Percentiles rank a stretch among this genome's conserved stretches.
These are phyloP conservation scores for Phoxinus dragarum DNA, from an alignment of 2,797 vertebrate species.

Conservation along the genomic window DNA sequence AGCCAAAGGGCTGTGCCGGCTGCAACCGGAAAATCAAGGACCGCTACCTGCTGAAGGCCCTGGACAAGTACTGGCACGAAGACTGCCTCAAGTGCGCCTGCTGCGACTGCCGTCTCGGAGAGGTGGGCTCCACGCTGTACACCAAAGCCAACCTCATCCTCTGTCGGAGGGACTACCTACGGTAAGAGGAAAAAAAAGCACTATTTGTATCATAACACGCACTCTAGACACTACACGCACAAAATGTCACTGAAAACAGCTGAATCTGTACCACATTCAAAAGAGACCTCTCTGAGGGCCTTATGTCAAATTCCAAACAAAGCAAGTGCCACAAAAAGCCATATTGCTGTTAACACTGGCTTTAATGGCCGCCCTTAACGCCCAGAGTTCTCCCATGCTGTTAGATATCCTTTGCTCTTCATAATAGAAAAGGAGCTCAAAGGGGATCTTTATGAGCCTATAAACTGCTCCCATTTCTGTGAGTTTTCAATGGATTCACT, in stretches of 20 bases:
- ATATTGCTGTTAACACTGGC: slow-evolving; percentile 49
- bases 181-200: slow-evolving; percentile 78
- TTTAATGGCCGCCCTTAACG: slow-evolving; percentile 47
- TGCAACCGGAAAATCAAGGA: slow-evolving; percentile 99
- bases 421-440: slow-evolving; percentile 47
- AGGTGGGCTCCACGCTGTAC: slow-evolving; percentile 98
- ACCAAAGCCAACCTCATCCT: slow-evolving; percentile 99
- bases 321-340: slow-evolving; percentile 35
- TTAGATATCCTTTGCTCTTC: slow-evolving; percentile 56
- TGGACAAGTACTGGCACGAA: slow-evolving; percentile 99
- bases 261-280: slow-evolving; percentile 39
- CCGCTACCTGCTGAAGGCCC: slow-evolving; percentile 96
- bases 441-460: slow-evolving; percentile 60
- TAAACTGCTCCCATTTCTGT: slow-evolving; percentile 56
- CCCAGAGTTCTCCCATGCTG: slow-evolving; percentile 50
- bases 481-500: slow-evolving; percentile 57
- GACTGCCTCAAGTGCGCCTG: slow-evolving; percentile 98
- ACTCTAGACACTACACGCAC: neutral
- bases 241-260: slow-evolving; percentile 21
- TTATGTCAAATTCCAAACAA: slow-evolving; percentile 37
- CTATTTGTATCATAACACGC: neutral
- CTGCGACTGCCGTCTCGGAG: slow-evolving; percentile 95
- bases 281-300: slow-evolving; percentile 6
- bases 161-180: slow-evolving; percentile 95
- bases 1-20: slow-evolving; percentile 99